A percentile compares a stretch with the other conserved stretches of the same genome.
These are phyloP conservation scores for Procavia capensis DNA, from an alignment of 2,113 vertebrate genomes.

Conservation along the genomic window DNA sequence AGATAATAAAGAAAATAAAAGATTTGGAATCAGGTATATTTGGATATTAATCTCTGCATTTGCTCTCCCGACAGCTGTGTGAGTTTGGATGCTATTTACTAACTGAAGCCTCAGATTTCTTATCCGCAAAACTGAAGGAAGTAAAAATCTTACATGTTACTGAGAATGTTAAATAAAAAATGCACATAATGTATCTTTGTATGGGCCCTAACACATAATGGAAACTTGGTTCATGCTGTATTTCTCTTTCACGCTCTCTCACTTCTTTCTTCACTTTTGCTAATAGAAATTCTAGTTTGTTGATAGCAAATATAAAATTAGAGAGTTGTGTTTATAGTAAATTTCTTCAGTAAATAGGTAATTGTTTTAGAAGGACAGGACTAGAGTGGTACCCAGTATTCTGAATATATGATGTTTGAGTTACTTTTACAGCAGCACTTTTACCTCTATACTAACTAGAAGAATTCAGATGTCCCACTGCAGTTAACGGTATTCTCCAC, in stretches of 20 bases:
- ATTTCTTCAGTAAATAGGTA: background rate
- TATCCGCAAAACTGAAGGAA: background rate
- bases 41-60: background rate
- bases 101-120: background rate
- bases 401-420: background rate
- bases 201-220: background rate
- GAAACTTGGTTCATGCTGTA: background rate
- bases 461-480: background rate
- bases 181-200: background rate
- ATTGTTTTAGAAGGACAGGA: constrained; percentile 10
- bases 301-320: background rate
- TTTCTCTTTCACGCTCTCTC: background rate
- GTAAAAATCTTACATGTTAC: background rate
- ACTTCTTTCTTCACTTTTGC: background rate
- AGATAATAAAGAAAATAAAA: background rate
- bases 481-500: background rate
- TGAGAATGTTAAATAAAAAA: background rate
- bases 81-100: background rate
- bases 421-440: background rate
- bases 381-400: background rate
- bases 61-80: background rate
- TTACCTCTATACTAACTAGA: background rate
- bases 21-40: background rate
- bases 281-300: background rate
- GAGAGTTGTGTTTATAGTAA: background rate